These are phyloP conservation scores for Heterodera schachtii DNA, from an alignment of 1,140 invertebrate species.

Conservation along the genomic window DNA sequence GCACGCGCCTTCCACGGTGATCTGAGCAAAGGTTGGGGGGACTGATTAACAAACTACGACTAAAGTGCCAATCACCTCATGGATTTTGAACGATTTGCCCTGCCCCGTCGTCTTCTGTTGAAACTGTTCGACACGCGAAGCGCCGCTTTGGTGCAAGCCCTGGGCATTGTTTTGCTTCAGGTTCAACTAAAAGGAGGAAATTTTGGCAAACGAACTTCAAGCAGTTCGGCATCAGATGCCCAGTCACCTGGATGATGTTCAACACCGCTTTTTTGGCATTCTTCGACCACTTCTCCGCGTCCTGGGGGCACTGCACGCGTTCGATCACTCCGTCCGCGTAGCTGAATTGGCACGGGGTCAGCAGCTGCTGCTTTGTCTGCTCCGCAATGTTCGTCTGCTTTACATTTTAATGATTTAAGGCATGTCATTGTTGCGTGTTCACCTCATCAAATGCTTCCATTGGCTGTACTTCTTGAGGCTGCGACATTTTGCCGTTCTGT, in stretches of 20 bases:
- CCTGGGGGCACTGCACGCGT: slow-evolving; percentile 37
- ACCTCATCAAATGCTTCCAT: no score
- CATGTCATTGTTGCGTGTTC: neutral
- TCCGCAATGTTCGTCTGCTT: slow-evolving; percentile 28
- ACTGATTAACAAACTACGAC: neutral
- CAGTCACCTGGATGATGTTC: slow-evolving; percentile 63
- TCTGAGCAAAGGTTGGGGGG: slow-evolving; percentile 38
- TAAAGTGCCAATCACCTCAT: slow-evolving; percentile 21
- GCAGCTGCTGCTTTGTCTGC: slow-evolving; percentile 26
- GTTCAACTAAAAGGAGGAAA: slow-evolving; percentile 29
- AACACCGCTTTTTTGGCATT: slow-evolving; percentile 65
- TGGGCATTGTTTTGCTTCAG: slow-evolving; percentile 35
- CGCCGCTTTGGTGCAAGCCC: slow-evolving; percentile 18
- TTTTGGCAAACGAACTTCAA: no score
- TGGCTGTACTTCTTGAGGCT: no score
- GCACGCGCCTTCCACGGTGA: slow-evolving; percentile 47
- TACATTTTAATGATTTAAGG: no score
- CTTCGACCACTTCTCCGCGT: slow-evolving; percentile 62
- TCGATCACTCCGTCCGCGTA: slow-evolving; percentile 40
- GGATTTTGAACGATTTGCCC: slow-evolving; percentile 32
- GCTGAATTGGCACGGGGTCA: slow-evolving; percentile 31
- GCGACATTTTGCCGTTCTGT: no score
- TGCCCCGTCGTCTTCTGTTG: slow-evolving; percentile 20
- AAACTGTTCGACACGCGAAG: slow-evolving; percentile 11
- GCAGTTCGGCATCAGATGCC: slow-evolving; percentile 33